Conservation (phyloP, 2,888 invertebrate genomes). For the Habrosyne pyritoides region DNA sequence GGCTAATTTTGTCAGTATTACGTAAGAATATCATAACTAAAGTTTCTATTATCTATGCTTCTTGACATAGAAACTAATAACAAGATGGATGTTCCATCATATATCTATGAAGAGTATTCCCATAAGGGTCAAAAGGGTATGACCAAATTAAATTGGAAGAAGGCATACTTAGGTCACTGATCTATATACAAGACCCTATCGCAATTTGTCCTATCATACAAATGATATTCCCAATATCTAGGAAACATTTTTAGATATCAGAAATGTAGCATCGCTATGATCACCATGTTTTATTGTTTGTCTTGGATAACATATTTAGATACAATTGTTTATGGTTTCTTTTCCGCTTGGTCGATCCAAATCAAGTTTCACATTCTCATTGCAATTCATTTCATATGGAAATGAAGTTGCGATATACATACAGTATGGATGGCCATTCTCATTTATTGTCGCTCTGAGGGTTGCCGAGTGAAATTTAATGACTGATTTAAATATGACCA, state of each 20-base stretch:
- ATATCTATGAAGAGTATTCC: neutral
- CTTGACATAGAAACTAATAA: neutral
- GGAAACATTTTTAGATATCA: neutral
- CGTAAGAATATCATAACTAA: neutral
- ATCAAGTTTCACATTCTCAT: neutral
- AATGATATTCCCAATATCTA: neutral
- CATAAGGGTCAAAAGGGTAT: neutral
- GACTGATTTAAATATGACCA: too few species aligned
- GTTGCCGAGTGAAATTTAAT: too few species aligned
- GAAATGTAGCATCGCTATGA: neutral
- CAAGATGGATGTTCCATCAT: neutral
- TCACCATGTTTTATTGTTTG: too few species aligned
- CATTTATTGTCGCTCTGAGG: too few species aligned
- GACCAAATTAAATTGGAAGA: neutral
- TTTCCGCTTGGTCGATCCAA: neutral
- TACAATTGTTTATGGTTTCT: neutral
- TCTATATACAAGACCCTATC: neutral
- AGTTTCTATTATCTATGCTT: neutral
- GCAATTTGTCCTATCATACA: too few species aligned
- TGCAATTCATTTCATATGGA: neutral
- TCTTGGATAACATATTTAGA: too few species aligned
- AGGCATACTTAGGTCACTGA: conserved; percentile 5
- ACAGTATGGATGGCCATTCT: too few species aligned
- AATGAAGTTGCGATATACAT: too few species aligned
- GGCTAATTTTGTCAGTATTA: too few species aligned